These are phyloP conservation scores for Pachyuromys duprasi DNA, from an alignment of 2,797 vertebrate species.

Conservation along the genomic window DNA sequence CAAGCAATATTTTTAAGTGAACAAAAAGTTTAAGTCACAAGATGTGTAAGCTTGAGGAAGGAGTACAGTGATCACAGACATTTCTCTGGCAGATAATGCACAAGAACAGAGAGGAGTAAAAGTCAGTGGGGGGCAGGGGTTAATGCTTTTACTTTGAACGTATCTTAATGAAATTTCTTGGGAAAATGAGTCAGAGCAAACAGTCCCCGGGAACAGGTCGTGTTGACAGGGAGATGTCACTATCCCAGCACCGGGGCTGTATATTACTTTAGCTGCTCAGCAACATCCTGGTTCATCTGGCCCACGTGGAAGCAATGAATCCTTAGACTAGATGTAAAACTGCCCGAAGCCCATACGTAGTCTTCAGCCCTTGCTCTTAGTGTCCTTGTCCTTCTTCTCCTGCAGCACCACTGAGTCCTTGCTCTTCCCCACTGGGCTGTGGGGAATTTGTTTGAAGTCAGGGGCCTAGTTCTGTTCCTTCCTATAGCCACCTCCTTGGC, in stretches of 20 bases:
- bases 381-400: not conserved
- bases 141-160: constrained; percentile 60
- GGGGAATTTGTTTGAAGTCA: constrained; percentile 39
- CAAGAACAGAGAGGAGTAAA: constrained; percentile 3
- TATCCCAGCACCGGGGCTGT: constrained; percentile 23
- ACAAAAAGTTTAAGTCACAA: not conserved
- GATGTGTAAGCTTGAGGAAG: not conserved
- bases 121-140: not conserved
- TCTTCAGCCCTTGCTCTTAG: not conserved
- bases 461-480: not conserved
- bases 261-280: constrained; percentile 46
- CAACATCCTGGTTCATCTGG: not conserved
- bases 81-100: constrained; percentile 3
- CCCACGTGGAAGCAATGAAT: constrained; percentile 15
- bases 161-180: constrained; percentile 72
- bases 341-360: not conserved
- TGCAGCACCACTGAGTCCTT: not conserved
- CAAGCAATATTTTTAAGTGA: constrained; percentile 45
- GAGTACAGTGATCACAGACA: not conserved
- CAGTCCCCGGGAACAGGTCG: not conserved
- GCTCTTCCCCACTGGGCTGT: not conserved
- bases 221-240: constrained; percentile 62
- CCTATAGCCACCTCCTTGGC: not conserved
- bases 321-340: constrained; percentile 35
- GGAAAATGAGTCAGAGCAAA: constrained; percentile 71